Conservation (phyloP, 2,113 vertebrate genomes). For the Micronycteris hirsuta region DNA sequence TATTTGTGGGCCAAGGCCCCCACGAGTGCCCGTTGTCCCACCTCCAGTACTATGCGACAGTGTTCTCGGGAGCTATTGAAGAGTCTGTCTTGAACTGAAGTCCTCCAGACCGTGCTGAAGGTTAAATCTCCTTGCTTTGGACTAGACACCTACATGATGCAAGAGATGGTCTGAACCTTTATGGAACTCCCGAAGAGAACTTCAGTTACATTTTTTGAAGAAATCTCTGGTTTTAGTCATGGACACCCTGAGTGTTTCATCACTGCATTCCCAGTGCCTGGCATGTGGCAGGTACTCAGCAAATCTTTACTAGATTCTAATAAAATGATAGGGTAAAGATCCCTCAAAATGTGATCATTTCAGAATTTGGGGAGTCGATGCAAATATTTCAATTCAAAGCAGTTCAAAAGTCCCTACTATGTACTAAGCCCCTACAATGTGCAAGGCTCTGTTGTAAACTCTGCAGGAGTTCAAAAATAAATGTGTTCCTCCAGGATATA, state of each 20-base stretch:
- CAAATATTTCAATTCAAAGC: not conserved
- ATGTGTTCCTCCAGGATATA: not conserved
- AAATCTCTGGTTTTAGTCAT: not conserved
- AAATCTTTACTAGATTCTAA: not conserved
- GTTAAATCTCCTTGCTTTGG: not conserved
- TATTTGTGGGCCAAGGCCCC: not conserved
- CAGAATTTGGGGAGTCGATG: not conserved
- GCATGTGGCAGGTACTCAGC: not conserved
- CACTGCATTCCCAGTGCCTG: not conserved
- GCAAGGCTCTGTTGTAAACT: not conserved
- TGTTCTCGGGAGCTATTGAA: not conserved
- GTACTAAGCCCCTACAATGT: not conserved
- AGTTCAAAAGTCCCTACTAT: not conserved
- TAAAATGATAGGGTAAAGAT: not conserved
- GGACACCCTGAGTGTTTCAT: not conserved
- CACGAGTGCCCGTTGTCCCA: rapidly evolving
- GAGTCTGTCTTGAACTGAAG: not conserved
- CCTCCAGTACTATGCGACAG: not conserved
- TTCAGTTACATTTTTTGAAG: not conserved
- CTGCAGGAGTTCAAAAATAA: not conserved
- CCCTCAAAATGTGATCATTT: not conserved
- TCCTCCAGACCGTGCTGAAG: not conserved
- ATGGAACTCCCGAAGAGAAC: not conserved
- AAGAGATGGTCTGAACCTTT: not conserved
- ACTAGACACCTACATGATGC: not conserved